Evolutionary conservation across 2,797 vertebrate genomes (phyloP).

Genomic region (Pogoniulus pusillus): DNA sequence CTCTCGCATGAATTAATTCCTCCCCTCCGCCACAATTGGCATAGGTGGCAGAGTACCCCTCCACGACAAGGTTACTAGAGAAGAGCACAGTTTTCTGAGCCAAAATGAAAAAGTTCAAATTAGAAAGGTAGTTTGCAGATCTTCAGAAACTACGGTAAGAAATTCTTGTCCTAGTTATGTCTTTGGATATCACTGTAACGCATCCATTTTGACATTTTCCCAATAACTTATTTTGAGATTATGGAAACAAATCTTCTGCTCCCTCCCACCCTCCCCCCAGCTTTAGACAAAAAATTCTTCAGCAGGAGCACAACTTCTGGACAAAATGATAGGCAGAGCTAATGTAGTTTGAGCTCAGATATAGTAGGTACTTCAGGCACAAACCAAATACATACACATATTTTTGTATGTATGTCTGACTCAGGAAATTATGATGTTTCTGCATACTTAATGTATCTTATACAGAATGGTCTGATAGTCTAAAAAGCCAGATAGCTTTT

Average conservation of each 20-base stretch:
- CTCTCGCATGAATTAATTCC: too few species aligned
- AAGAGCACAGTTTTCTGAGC: neutral
- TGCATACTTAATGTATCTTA: neutral
- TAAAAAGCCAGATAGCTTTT: neutral
- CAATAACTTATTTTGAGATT: neutral
- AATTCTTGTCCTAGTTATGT: neutral
- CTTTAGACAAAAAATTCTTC: neutral
- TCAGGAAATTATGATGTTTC: neutral
- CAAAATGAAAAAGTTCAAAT: neutral
- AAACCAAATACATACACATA: neutral
- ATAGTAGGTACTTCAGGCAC: neutral
- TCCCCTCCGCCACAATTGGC: too few species aligned
- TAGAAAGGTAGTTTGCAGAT: neutral
- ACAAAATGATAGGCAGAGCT: neutral
- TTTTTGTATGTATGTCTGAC: neutral
- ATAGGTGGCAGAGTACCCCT: too few species aligned
- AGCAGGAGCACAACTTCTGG: neutral
- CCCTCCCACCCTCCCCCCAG: neutral
- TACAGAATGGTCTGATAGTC: neutral
- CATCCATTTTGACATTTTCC: neutral
- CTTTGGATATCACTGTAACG: conserved; percentile 15
- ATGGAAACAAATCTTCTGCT: neutral
- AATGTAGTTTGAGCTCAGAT: neutral
- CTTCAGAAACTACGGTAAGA: neutral
- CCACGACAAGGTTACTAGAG: too few species aligned